Conservation (phyloP, 2,797 vertebrate species). For the Lepus townsendii region DNA sequence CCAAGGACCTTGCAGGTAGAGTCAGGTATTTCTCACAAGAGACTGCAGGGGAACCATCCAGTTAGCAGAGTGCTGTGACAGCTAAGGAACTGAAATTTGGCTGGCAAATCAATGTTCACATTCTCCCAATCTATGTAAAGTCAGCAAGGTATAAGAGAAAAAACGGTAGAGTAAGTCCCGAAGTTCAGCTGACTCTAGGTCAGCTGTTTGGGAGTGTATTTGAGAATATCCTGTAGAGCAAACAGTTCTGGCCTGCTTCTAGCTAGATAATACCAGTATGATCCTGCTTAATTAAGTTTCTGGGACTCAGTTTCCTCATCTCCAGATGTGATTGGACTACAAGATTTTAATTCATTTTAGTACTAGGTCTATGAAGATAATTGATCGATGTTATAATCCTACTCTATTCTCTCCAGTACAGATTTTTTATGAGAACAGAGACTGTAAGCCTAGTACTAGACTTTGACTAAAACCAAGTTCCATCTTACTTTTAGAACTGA, state of each 20-base stretch:
- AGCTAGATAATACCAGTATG: background rate
- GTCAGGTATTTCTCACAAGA: background rate
- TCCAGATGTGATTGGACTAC: background rate
- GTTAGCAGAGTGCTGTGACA: background rate
- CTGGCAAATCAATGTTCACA: slow-evolving; percentile 37
- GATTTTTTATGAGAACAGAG: slow-evolving; percentile 9
- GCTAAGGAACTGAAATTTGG: slow-evolving; percentile 14
- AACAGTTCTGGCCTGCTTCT: background rate
- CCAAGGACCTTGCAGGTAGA: background rate
- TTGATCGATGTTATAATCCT: background rate
- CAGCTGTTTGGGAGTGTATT: background rate
- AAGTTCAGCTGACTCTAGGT: slow-evolving; percentile 4
- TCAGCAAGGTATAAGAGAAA: background rate
- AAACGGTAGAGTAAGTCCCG: background rate
- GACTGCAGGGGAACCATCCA: background rate
- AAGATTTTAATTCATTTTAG: background rate
- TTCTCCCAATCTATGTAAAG: background rate
- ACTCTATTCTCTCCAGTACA: background rate
- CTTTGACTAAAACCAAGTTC: slow-evolving; percentile 40
- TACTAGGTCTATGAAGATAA: background rate
- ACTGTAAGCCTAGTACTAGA: background rate
- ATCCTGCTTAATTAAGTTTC: background rate
- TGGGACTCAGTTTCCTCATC: slow-evolving; percentile 21
- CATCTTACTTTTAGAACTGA: background rate
- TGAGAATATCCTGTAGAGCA: background rate